Conservation (phyloP, 2,888 invertebrate genomes). For the Campoletis raptor region DNA sequence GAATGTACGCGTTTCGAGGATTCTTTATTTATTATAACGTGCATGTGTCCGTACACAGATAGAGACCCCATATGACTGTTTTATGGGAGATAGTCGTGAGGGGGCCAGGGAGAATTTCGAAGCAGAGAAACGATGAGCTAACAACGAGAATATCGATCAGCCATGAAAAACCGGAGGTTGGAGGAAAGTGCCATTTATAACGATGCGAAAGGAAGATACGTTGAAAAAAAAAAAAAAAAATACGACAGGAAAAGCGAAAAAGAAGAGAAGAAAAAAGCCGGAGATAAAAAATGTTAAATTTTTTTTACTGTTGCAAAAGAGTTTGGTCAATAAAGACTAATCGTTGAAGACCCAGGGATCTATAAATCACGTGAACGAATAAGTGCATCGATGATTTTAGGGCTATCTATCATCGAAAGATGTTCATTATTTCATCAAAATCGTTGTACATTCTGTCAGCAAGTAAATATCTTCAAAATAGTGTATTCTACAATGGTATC, state of each 20-base stretch:
- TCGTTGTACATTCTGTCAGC: background rate
- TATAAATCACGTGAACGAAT: background rate
- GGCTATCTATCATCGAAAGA: background rate
- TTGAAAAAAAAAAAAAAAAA: slow-evolving; percentile 25
- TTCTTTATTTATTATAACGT: slow-evolving; percentile 11
- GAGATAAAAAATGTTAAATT: slow-evolving; percentile 3
- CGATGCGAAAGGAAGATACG: slow-evolving; percentile 40
- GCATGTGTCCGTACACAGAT: background rate
- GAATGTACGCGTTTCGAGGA: slow-evolving; percentile 26
- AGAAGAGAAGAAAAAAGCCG: slow-evolving; percentile 10
- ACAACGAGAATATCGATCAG: slow-evolving; percentile 68
- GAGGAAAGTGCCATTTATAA: slow-evolving; percentile 59
- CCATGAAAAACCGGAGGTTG: slow-evolving; percentile 62
- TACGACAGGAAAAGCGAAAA: background rate
- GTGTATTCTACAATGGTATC: background rate
- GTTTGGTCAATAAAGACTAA: slow-evolving; percentile 44
- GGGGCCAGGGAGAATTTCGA: slow-evolving; percentile 49
- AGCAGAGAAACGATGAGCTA: slow-evolving; percentile 57
- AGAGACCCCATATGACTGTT: slow-evolving; percentile 11
- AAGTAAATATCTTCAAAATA: background rate
- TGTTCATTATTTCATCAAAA: background rate
- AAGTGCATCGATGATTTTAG: background rate
- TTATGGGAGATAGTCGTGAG: slow-evolving; percentile 34
- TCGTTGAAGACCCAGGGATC: slow-evolving; percentile 24
- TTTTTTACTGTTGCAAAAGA: background rate